These are phyloP conservation scores for Pristionchus exspectatus DNA, from an alignment of 2,888 invertebrate genomes.

Conservation along the genomic window DNA sequence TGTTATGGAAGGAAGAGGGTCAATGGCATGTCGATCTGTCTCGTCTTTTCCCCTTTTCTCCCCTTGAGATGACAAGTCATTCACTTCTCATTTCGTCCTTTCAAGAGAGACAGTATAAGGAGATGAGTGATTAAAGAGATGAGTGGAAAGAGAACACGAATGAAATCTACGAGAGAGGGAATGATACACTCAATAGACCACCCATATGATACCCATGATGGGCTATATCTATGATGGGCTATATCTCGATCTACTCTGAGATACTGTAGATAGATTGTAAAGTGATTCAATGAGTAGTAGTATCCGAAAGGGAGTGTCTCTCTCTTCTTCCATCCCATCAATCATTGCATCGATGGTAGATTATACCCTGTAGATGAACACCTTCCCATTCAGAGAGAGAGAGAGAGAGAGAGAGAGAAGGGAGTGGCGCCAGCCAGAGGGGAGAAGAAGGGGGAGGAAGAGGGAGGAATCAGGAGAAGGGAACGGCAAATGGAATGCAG, in stretches of 20 bases:
- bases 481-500: slow-evolving; percentile 1
- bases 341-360: neutral
- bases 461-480: neutral
- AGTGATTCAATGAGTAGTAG: neutral
- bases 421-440: slow-evolving; percentile 33
- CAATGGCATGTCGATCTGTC: neutral
- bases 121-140: slow-evolving; percentile 23
- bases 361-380: slow-evolving; percentile 43
- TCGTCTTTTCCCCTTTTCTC: neutral
- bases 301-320: slow-evolving; percentile 14
- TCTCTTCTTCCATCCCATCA: neutral
- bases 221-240: no score
- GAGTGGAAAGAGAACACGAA: slow-evolving; percentile 21
- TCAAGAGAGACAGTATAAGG: slow-evolving; percentile 27
- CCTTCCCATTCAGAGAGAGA: neutral
- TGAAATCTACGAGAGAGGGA: neutral
- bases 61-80: slow-evolving; percentile 2
- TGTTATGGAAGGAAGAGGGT: neutral
- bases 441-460: neutral
- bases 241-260: neutral
- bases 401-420: neutral
- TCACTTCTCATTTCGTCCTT: slow-evolving; percentile 26
- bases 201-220: neutral
- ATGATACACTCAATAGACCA: neutral
- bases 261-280: neutral